Conservation (phyloP, 1,140 invertebrate genomes). For the Achatina immaculata region DNA sequence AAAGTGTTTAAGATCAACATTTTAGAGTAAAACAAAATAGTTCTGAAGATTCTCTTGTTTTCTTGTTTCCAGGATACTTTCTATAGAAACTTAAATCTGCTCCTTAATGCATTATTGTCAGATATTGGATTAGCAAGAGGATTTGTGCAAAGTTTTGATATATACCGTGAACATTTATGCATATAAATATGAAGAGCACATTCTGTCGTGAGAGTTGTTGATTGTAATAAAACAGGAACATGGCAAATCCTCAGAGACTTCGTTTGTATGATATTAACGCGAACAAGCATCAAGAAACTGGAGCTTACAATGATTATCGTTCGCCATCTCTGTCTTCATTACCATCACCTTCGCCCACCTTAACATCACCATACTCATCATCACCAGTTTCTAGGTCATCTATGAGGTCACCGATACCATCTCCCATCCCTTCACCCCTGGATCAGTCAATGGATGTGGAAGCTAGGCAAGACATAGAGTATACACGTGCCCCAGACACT, state of each 20-base stretch:
- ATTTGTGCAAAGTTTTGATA: too few relatives aligned
- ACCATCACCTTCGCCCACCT: neutral
- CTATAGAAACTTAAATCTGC: too few relatives aligned
- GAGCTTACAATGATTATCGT: conserved; percentile 20
- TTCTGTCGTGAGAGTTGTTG: neutral
- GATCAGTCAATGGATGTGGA: conserved; percentile 12
- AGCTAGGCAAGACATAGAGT: conserved; percentile 44
- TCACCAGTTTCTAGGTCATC: neutral
- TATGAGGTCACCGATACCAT: neutral
- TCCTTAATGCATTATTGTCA: too few relatives aligned
- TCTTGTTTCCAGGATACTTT: too few relatives aligned
- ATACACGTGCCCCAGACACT: conserved; percentile 60
- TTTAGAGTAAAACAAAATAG: too few relatives aligned
- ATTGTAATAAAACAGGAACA: too few relatives aligned
- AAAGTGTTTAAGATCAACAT: too few relatives aligned
- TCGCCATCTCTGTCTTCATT: conserved; percentile 21
- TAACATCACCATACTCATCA: neutral
- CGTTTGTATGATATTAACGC: conserved; percentile 35
- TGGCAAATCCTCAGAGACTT: neutral
- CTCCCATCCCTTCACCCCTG: conserved; percentile 24
- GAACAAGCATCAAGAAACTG: conserved; percentile 21
- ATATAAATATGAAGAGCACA: too few relatives aligned
- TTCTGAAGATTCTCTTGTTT: too few relatives aligned
- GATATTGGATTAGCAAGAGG: too few relatives aligned
- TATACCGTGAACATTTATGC: too few relatives aligned